Evolutionary conservation across 2,113 vertebrate genomes (phyloP).

Genomic region (Oncorhynchus clarkii): DNA sequence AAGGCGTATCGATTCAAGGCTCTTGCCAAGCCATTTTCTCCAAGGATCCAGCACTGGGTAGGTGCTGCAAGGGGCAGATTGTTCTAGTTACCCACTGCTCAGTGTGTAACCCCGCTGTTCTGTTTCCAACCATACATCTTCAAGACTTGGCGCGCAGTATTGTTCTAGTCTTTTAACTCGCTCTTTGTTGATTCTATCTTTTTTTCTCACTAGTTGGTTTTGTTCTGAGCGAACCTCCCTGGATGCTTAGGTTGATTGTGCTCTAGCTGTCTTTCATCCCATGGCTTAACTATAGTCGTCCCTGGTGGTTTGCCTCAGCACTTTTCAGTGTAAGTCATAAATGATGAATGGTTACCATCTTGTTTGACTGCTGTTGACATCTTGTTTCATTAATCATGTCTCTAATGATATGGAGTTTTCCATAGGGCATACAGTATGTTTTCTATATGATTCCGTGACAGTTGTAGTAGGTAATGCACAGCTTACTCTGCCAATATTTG

Average conservation of each 20-base stretch:
- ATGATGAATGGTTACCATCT: constrained; percentile 17
- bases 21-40: constrained; percentile 55
- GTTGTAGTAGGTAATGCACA: not conserved
- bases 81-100: constrained; percentile 55
- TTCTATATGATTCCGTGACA: not conserved
- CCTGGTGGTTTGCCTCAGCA: constrained; percentile 15
- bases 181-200: not conserved
- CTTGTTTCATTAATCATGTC: constrained; percentile 21
- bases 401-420: not conserved
- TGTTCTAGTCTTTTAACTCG: not conserved
- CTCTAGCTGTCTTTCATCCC: not conserved
- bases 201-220: not conserved
- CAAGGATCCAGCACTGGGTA: constrained; percentile 28
- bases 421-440: not conserved
- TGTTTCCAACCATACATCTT: constrained; percentile 45
- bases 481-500: not conserved
- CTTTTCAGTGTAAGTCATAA: constrained; percentile 11
- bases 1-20: not conserved
- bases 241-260: not conserved
- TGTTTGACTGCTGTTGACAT: constrained; percentile 9
- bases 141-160: not conserved
- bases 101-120: constrained; percentile 36
- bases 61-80: constrained; percentile 57
- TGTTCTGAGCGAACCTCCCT: not conserved
- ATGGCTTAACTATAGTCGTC: not conserved